Conservation (phyloP, 2,888 invertebrate genomes). For the Neoascia interrupta region DNA sequence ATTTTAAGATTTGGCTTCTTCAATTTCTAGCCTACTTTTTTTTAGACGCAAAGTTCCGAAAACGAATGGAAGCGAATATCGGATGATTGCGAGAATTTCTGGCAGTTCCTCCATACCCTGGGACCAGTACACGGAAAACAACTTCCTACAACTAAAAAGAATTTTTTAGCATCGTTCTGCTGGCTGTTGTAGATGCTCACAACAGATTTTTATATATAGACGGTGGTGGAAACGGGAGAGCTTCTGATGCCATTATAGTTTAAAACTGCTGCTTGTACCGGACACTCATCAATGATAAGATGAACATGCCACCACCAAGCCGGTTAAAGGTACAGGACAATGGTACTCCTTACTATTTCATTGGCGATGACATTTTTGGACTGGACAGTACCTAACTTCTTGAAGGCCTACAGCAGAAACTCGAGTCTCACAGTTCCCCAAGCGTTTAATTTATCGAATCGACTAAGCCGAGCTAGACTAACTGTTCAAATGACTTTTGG, state of each 20-base stretch:
- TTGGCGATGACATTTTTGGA: too few species aligned
- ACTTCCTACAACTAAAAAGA: neutral
- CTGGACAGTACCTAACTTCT: too few species aligned
- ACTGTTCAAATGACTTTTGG: too few species aligned
- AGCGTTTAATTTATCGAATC: too few species aligned
- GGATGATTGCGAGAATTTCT: too few species aligned
- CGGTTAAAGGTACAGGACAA: neutral
- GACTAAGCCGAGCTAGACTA: too few species aligned
- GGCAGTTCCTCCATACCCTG: slow-evolving; percentile 2
- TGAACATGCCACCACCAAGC: neutral
- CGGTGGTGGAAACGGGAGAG: slow-evolving; percentile 4
- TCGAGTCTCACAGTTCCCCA: too few species aligned
- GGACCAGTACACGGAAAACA: slow-evolving; percentile 13
- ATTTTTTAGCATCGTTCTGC: neutral
- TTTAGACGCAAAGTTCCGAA: too few species aligned
- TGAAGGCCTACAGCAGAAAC: too few species aligned
- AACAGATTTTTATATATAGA: slow-evolving; percentile 15
- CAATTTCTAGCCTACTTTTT: too few species aligned
- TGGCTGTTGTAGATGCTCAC: slow-evolving; percentile 13
- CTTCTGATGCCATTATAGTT: neutral
- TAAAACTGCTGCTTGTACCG: neutral
- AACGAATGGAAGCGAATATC: too few species aligned
- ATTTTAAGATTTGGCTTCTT: too few species aligned
- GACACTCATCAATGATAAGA: neutral
- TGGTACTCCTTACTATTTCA: neutral